A percentile compares a stretch with the other conserved stretches of the same genome.
These are phyloP conservation scores for Marcusenius ussheri DNA, from an alignment of 2,113 vertebrate genomes.

Conservation along the genomic window DNA sequence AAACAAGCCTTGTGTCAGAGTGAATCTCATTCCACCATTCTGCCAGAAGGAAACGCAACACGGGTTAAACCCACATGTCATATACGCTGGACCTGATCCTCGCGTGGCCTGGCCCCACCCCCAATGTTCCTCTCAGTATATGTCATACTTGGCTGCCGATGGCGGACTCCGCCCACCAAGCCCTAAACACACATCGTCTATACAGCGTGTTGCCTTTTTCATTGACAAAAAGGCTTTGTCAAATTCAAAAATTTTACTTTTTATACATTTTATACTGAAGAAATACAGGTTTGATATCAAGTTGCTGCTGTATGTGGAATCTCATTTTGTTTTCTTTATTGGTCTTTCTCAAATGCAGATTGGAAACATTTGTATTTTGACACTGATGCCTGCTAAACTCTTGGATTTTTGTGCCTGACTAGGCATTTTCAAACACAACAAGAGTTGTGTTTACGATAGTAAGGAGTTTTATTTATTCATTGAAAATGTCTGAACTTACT, in stretches of 20 bases:
- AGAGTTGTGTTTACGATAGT: not conserved
- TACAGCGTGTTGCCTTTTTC: not conserved
- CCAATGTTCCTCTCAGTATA: not conserved
- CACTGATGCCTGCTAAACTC: not conserved
- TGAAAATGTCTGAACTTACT: not conserved
- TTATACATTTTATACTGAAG: not conserved
- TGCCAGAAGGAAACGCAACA: constrained; percentile 9
- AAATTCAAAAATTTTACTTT: not conserved
- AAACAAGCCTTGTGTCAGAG: constrained; percentile 22
- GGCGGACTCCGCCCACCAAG: not conserved
- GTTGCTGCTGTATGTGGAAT: not conserved
- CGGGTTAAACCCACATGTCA: constrained; percentile 12
- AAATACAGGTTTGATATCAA: not conserved
- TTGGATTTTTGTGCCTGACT: not conserved
- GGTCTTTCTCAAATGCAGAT: not conserved
- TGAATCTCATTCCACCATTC: constrained; percentile 17
- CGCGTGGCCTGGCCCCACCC: not conserved
- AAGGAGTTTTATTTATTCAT: not conserved
- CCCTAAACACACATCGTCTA: not conserved
- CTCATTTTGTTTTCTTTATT: not conserved
- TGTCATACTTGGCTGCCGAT: not conserved
- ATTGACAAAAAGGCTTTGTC: not conserved
- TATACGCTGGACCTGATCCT: not conserved
- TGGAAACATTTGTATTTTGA: not conserved
- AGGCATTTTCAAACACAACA: not conserved